Base-by-base conservation (phyloP, 2,113 vertebrate species). In the Oriolus oriolus region DNA sequence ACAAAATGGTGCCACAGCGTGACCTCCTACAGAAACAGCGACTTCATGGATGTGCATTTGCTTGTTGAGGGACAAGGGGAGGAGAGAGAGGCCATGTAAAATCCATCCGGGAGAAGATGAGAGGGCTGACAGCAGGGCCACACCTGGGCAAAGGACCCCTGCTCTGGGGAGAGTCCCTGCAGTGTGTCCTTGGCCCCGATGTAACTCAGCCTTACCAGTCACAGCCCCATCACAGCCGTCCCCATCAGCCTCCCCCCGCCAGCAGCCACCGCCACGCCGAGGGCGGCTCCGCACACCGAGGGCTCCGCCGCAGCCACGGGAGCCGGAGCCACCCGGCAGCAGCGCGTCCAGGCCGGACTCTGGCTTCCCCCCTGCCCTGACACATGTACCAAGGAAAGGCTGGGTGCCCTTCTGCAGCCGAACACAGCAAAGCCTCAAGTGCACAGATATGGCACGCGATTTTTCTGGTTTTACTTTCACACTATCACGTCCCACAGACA, bases 11-110 rank as follows among this genome's bases (percentile, higher is more conserved):
- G 39, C 28, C 59, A 1, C 17, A 7, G 23, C 0, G 1, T 3
- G 54, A 26, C 31, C 50, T n/a, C 39, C 68, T 2, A 1, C 6
- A 14, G 42, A 19, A 66, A 41, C 54, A 35, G 53, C 11, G 0
- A 2, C 54, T 15, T 10, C 3, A 4, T 0, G 11, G 23, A 16
- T 3, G 0, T 1, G 50, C 2, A 0, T 7, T 52, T 4, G 1
- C 10, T 1, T 7, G 30, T 21, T 11, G 21, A 16, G 56, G 61
- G 61, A 13, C 35, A 10, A 3, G 54, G 45, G 14, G 8, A 28
- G 45, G 30, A 19, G 37, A 44, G 35, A 28, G 54, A 11, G 44
- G 4, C 30, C 5, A 0, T 0, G 28, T 0, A 0, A 0, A 3
- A 30, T 1, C 10, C 27, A 1, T 2, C 3, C 0, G 27, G 24